A percentile compares a stretch with the other conserved stretches of the same genome.
phyloP scores from a whole-genome alignment of 2,797 vertebrate species.

The Paramormyrops hopkinsi region DNA sequence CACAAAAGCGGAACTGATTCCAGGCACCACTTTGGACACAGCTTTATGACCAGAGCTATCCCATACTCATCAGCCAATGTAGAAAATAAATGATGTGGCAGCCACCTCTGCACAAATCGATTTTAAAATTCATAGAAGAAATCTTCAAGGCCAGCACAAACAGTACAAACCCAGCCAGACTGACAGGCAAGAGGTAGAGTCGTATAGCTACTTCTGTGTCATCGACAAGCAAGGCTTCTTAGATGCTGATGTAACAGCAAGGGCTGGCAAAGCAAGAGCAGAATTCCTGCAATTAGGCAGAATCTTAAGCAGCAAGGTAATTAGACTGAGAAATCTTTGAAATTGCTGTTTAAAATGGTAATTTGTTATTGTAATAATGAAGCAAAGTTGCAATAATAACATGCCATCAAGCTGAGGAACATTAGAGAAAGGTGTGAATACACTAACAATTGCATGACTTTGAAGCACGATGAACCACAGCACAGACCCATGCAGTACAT shows the following conservation, averaged over 20 bases:
- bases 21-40: background rate
- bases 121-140: background rate
- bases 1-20: background rate
- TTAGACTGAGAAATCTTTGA: background rate
- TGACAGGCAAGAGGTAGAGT: background rate
- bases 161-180: background rate
- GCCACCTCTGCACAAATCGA: background rate
- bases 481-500: background rate
- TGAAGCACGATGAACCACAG: background rate
- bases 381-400: background rate
- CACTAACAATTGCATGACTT: background rate
- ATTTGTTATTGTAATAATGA: background rate
- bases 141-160: background rate
- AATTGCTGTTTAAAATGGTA: background rate
- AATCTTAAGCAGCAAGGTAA: background rate
- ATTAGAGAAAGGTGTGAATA: background rate
- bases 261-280: background rate
- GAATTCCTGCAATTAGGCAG: background rate
- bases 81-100: background rate
- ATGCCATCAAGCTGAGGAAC: background rate
- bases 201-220: background rate
- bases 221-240: background rate
- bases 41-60: background rate
- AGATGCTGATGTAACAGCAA: background rate
- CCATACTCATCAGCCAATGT: background rate